Evolutionary conservation across 2,797 vertebrate genomes (phyloP).

Genomic region (Lemur catta): DNA sequence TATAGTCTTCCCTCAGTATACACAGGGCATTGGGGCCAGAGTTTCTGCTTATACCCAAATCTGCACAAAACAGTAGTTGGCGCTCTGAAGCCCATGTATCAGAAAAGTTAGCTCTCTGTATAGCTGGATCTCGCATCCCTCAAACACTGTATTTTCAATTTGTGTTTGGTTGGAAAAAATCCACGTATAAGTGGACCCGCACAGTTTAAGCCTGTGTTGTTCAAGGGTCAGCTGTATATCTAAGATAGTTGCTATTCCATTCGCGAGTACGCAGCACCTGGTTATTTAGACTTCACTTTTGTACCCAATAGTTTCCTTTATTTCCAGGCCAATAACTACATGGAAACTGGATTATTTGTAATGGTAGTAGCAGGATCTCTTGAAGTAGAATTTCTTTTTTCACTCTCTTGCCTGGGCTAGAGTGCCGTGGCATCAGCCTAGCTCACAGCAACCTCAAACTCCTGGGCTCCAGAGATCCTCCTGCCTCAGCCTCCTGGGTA

Average conservation of each 20-base stretch:
- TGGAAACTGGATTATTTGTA: not conserved
- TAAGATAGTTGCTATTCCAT: not conserved
- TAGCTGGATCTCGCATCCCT: not conserved
- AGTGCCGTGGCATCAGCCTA: no score
- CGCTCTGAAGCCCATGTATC: accelerated
- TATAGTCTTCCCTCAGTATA: not conserved
- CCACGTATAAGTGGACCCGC: not conserved
- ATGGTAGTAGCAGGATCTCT: not conserved
- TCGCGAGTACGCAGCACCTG: not conserved
- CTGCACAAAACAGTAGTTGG: no score
- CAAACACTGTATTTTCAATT: not conserved
- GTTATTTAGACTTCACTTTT: not conserved
- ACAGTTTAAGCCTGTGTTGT: not conserved
- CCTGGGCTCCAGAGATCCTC: no score
- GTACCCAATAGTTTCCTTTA: not conserved
- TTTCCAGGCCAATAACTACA: not conserved
- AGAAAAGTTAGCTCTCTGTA: not conserved
- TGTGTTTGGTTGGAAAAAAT: not conserved
- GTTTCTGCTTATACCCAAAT: not conserved
- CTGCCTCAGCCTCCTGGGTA: no score
- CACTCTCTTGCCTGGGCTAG: no score
- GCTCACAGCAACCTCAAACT: no score
- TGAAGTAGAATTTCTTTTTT: not conserved
- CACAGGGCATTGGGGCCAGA: not conserved
- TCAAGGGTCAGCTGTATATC: not conserved